Conservation (phyloP, 2,888 invertebrate genomes). For the Athalia rosae region DNA sequence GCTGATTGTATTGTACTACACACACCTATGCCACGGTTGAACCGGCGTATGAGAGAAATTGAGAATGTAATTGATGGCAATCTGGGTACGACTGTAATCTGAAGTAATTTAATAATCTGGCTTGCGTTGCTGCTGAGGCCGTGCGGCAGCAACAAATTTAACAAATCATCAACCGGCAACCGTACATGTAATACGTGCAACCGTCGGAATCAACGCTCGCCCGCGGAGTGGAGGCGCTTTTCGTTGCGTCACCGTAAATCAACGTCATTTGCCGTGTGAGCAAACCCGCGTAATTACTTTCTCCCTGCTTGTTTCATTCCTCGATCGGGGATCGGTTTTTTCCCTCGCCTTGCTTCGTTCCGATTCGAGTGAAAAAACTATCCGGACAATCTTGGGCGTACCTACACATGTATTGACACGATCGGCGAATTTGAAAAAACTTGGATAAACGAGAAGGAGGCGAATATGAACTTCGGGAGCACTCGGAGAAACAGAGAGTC, state of each 20-base stretch:
- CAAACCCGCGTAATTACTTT: neutral
- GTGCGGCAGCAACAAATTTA: too few relatives aligned
- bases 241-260: neutral
- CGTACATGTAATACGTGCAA: neutral
- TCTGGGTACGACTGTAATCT: conserved; percentile 36
- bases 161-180: neutral
- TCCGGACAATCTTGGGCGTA: too few relatives aligned
- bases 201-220: too few relatives aligned
- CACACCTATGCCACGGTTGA: neutral
- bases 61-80: conserved; percentile 32
- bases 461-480: neutral
- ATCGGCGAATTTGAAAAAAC: too few relatives aligned
- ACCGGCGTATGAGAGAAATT: neutral
- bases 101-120: conserved; percentile 43
- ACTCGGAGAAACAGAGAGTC: neutral
- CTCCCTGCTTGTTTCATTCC: too few relatives aligned
- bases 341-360: too few relatives aligned
- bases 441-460: neutral
- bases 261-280: neutral
- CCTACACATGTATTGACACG: too few relatives aligned
- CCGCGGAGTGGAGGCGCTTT: neutral
- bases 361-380: too few relatives aligned
- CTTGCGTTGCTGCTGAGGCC: neutral
- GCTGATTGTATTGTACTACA: too few relatives aligned
- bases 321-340: too few relatives aligned